phyloP scores from a whole-genome alignment of 2,113 vertebrate species.

The Peromyscus californicus region DNA sequence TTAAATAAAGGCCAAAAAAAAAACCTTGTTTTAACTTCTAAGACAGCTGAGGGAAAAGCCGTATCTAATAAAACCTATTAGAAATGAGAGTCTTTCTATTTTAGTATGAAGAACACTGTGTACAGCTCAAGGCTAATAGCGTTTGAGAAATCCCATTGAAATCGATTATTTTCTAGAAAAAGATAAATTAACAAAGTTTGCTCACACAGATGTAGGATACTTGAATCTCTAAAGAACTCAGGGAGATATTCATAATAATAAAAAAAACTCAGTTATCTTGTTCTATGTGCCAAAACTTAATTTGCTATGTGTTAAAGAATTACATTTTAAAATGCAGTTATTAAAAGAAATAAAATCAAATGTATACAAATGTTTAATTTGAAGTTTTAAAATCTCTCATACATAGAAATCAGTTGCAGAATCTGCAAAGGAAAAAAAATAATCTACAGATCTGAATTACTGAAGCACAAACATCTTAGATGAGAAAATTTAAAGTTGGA shows the following conservation, averaged over 20 bases:
- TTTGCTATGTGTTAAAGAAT: neutral
- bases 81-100: neutral
- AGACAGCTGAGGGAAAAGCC: neutral
- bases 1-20: neutral
- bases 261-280: neutral
- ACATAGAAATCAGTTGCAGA: neutral
- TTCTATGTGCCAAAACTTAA: slow-evolving; percentile 19
- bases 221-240: neutral
- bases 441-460: neutral
- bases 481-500: neutral
- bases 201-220: neutral
- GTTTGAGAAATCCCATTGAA: slow-evolving; percentile 42
- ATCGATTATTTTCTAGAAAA: slow-evolving; percentile 40
- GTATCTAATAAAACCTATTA: slow-evolving; percentile 41
- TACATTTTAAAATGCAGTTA: slow-evolving; percentile 17
- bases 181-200: slow-evolving; percentile 30
- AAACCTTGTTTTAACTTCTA: neutral
- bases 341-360: slow-evolving; percentile 55
- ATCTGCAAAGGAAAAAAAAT: neutral
- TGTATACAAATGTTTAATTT: neutral
- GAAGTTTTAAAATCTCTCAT: neutral
- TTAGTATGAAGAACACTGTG: slow-evolving; percentile 33
- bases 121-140: neutral
- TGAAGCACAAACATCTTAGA: neutral
- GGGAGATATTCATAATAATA: neutral